These are phyloP conservation scores for Monodelphis domestica DNA, from an alignment of 2,797 vertebrate species.

Conservation along the genomic window DNA sequence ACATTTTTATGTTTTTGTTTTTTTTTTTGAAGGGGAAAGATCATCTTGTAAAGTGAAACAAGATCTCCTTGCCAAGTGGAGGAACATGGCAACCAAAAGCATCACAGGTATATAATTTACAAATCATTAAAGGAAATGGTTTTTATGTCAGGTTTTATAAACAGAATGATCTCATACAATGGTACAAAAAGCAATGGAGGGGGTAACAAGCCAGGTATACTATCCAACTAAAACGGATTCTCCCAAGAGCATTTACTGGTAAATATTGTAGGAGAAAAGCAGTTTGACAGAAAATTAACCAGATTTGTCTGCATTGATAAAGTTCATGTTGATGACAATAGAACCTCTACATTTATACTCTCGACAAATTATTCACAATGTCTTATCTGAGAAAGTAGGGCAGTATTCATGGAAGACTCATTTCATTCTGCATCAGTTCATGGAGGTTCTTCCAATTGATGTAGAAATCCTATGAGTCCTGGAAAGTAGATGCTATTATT, in stretches of 20 bases:
- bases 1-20: neutral
- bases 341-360: neutral
- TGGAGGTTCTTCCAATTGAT: too few species aligned
- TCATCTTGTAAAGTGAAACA: neutral
- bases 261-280: neutral
- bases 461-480: too few species aligned
- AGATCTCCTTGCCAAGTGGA: neutral
- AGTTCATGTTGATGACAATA: neutral
- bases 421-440: too few species aligned
- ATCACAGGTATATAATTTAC: neutral
- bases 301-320: neutral
- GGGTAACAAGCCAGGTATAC: neutral
- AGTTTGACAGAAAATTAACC: neutral
- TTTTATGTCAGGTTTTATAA: neutral
- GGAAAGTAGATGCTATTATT: neutral
- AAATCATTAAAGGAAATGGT: neutral
- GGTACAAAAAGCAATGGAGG: neutral
- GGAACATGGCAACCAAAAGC: neutral
- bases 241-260: neutral
- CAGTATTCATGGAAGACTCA: neutral
- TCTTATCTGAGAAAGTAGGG: neutral
- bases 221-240: neutral
- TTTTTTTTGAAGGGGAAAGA: neutral
- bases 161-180: neutral
- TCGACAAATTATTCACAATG: neutral